Percentiles rank a stretch among this genome's conserved stretches.
phyloP scores from a whole-genome alignment of 2,113 vertebrate species.

The Onychostoma macrolepis region DNA sequence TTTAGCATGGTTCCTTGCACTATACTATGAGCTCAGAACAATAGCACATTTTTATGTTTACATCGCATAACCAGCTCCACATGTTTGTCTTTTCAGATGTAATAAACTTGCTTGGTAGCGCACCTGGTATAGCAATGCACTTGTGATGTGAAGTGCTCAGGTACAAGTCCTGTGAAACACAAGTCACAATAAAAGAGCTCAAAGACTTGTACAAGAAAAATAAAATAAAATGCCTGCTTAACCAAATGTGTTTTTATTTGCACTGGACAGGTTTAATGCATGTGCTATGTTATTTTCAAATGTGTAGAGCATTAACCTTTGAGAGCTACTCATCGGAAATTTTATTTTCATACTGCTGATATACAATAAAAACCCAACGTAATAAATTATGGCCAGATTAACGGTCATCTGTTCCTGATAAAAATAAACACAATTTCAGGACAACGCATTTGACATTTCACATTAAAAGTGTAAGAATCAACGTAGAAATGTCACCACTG shows the following conservation, averaged over 20 bases:
- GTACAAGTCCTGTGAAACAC: background rate
- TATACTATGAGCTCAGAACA: background rate
- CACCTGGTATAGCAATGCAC: background rate
- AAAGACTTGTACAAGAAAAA: background rate
- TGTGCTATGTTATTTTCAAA: too few relatives aligned
- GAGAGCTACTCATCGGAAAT: background rate
- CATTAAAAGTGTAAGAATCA: background rate
- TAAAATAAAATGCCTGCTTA: background rate
- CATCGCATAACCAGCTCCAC: background rate
- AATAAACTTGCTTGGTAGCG: background rate
- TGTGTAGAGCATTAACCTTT: background rate
- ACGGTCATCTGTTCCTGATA: background rate
- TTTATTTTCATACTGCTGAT: background rate
- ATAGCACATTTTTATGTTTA: background rate
- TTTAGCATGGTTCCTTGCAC: background rate
- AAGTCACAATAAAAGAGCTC: background rate
- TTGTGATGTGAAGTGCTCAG: background rate
- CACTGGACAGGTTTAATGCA: too few relatives aligned
- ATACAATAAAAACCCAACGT: background rate
- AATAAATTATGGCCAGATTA: background rate
- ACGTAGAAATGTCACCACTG: too few relatives aligned
- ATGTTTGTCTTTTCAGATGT: background rate
- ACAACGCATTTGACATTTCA: background rate
- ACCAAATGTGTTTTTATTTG: background rate
- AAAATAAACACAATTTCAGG: background rate